Conservation (phyloP, 2,113 vertebrate species). For the Pelecanoides urinatrix region DNA sequence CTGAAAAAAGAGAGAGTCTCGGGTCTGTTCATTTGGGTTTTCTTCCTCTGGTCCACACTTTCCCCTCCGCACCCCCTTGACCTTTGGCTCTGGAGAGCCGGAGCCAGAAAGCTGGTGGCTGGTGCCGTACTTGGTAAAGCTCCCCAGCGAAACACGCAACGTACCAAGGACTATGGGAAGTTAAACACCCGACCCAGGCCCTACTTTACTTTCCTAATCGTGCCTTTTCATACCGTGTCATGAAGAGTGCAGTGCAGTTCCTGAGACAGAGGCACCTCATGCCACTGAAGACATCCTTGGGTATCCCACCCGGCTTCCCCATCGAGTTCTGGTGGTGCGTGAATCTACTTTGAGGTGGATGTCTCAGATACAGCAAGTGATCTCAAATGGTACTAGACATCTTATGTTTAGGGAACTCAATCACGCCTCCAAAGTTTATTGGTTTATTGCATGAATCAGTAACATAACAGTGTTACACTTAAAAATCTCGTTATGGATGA, state of each 20-base stretch:
- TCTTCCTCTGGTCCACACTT: neutral
- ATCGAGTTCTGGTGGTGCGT: neutral
- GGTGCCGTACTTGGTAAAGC: neutral
- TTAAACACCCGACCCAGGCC: neutral
- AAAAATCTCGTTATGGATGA: neutral
- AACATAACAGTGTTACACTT: neutral
- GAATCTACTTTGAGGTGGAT: neutral
- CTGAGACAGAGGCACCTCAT: neutral
- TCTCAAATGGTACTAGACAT: neutral
- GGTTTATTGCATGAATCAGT: neutral
- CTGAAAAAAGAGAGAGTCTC: neutral
- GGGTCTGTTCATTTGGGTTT: neutral
- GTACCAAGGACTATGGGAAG: neutral
- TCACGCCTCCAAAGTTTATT: neutral
- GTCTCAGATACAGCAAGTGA: neutral
- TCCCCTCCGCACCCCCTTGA: neutral
- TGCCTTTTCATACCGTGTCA: neutral
- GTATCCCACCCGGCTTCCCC: neutral
- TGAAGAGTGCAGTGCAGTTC: neutral
- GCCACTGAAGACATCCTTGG: neutral
- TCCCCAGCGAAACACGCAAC: rapidly evolving
- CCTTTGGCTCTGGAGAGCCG: neutral
- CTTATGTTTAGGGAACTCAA: neutral
- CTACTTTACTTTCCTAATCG: neutral
- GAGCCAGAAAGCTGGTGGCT: neutral